Evolutionary conservation across 2,797 vertebrate species (phyloP).

Genomic region (Acipenser ruthenus): DNA sequence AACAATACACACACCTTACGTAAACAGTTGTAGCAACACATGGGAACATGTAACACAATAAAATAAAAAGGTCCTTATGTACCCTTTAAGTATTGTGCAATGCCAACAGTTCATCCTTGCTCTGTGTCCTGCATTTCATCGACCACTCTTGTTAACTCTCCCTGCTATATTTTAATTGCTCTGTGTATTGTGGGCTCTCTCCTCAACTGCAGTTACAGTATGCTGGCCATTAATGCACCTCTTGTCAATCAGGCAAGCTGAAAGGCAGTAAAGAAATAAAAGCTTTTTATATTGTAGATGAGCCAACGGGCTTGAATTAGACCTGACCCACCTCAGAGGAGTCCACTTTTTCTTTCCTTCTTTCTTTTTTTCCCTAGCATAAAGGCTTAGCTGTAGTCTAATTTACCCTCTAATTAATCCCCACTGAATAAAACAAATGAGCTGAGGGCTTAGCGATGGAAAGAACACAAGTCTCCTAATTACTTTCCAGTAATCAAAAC

Average conservation of each 20-base stretch:
- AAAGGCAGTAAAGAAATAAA: background rate
- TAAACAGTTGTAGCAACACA: no score
- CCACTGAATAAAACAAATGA: background rate
- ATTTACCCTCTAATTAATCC: background rate
- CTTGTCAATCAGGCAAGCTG: background rate
- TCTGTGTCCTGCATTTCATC: no score
- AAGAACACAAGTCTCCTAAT: constrained; percentile 3
- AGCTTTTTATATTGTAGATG: background rate
- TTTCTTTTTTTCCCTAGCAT: background rate
- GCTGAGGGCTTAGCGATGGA: constrained; percentile 1
- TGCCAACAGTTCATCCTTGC: no score
- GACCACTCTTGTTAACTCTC: no score
- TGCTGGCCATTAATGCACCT: background rate
- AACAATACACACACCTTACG: no score
- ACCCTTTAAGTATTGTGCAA: no score
- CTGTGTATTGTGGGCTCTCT: background rate
- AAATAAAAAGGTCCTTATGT: no score
- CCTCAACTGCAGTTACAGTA: background rate
- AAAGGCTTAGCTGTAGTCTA: constrained; percentile 3
- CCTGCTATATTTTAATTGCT: background rate
- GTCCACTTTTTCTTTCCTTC: background rate
- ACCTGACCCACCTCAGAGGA: constrained; percentile 1
- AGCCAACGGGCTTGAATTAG: background rate
- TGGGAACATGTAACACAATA: no score
- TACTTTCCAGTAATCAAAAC: constrained; percentile 3